These are phyloP conservation scores for Scrobipalpa costella DNA, from an alignment of 2,888 invertebrate genomes.

Conservation along the genomic window DNA sequence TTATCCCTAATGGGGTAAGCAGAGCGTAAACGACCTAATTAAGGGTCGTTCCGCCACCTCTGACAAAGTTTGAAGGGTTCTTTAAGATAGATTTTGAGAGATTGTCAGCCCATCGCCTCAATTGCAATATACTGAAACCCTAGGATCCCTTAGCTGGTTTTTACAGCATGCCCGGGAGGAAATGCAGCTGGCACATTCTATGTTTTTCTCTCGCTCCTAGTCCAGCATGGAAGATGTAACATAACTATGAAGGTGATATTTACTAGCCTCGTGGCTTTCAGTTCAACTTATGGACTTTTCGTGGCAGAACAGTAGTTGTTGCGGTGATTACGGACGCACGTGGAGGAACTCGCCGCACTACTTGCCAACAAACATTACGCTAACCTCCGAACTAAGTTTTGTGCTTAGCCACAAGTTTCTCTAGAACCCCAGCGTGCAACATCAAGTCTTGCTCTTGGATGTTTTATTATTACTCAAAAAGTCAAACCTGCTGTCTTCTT, in stretches of 20 bases:
- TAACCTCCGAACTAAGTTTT: slow-evolving; percentile 41
- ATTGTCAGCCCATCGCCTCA: too few relatives aligned
- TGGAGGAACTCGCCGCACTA: slow-evolving; percentile 32
- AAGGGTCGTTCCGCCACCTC: too few relatives aligned
- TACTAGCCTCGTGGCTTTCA: slow-evolving; percentile 6
- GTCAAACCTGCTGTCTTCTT: neutral
- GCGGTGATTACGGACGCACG: slow-evolving; percentile 36
- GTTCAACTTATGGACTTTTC: slow-evolving; percentile 26
- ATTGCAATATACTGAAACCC: too few relatives aligned
- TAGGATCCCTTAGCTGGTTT: too few relatives aligned
- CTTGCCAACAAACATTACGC: slow-evolving; percentile 39
- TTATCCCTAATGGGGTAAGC: too few relatives aligned
- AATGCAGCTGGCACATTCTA: too few relatives aligned
- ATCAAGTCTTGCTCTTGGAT: neutral
- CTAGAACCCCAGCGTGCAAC: slow-evolving; percentile 18
- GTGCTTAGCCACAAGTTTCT: slow-evolving; percentile 45
- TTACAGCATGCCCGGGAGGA: too few relatives aligned
- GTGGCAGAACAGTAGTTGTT: slow-evolving; percentile 31
- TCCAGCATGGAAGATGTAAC: too few relatives aligned
- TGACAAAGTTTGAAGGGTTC: too few relatives aligned
- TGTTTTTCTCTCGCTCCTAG: too few relatives aligned
- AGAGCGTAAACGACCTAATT: too few relatives aligned
- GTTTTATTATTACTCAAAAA: slow-evolving; percentile 5
- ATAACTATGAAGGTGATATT: slow-evolving; percentile 17
- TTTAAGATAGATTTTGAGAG: too few relatives aligned